Conservation (phyloP, 1,140 invertebrate genomes). For the Drosophila cardini region DNA sequence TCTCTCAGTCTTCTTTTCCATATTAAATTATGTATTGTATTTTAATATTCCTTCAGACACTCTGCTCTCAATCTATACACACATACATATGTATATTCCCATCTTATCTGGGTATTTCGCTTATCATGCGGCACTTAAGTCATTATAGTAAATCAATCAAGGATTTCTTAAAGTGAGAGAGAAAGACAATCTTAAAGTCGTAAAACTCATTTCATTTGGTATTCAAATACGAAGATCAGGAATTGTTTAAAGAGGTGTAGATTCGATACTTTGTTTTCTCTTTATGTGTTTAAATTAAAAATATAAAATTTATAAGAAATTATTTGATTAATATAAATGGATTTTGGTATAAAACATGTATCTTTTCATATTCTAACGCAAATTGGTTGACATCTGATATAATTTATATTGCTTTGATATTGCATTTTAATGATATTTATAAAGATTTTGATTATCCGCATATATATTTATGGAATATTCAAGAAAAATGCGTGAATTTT, state of each 20-base stretch:
- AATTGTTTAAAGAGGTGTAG: conserved; percentile 1
- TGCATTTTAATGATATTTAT: not conserved
- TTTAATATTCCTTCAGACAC: conserved; percentile 57
- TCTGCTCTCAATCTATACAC: conserved; percentile 27
- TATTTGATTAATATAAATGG: not conserved
- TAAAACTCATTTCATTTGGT: conserved; percentile 14
- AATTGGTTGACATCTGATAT: not conserved
- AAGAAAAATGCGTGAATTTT: too few species aligned
- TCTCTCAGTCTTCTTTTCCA: conserved; percentile 27
- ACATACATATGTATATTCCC: too few species aligned
- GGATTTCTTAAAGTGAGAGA: conserved; percentile 17
- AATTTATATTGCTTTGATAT: not conserved
- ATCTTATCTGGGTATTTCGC: conserved; percentile 43
- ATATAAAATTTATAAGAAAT: conserved; percentile 10
- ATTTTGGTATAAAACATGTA: not conserved
- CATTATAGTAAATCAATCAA: conserved; percentile 66
- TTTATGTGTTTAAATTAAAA: conserved; percentile 8
- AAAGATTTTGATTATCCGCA: too few species aligned
- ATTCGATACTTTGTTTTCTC: not conserved
- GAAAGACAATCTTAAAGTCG: not conserved
- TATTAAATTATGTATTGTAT: conserved; percentile 32
- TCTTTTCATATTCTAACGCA: not conserved
- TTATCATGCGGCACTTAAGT: conserved; percentile 56
- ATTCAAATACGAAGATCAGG: conserved; percentile 13
- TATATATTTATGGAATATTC: too few species aligned